Evolutionary conservation across 2,113 vertebrate genomes (phyloP).

Genomic region (Hemiprocne comata): DNA sequence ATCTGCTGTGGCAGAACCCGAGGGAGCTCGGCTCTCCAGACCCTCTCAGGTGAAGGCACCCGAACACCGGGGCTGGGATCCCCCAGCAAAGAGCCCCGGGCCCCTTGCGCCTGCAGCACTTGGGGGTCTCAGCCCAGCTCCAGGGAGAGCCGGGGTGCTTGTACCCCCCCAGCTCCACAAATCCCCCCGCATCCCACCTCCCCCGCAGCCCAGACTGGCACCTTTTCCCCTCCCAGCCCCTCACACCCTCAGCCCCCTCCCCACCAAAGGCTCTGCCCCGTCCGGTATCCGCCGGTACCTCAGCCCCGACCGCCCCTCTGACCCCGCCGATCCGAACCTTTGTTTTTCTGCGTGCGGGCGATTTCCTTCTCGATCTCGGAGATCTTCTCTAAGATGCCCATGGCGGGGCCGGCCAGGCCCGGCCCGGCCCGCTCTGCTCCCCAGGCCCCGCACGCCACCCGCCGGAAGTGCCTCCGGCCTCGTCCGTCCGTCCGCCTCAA

Average conservation of each 20-base stretch:
- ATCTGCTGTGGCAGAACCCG: accelerated
- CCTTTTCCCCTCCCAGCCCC: not conserved
- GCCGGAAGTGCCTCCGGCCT: conserved; percentile 12
- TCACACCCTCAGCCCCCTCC: not conserved
- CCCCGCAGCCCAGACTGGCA: not conserved
- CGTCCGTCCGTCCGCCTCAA: not conserved
- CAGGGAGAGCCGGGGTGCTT: not conserved
- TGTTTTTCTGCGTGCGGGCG: conserved; percentile 95
- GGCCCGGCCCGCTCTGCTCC: not conserved
- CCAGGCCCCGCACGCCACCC: not conserved
- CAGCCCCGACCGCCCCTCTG: too few species aligned
- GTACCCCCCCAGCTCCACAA: not conserved
- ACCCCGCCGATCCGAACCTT: conserved; percentile 76
- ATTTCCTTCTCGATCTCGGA: conserved; percentile 96
- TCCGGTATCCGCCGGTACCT: too few species aligned
- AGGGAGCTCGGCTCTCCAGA: not conserved
- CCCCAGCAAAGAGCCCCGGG: too few species aligned
- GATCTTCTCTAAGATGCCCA: conserved; percentile 97
- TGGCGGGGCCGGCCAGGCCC: conserved; percentile 44
- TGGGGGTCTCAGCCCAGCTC: not conserved
- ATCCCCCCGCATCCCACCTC: not conserved
- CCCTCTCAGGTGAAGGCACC: too few species aligned
- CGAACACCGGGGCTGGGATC: not conserved
- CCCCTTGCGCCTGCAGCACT: not conserved
- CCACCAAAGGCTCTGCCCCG: too few species aligned